Conservation (phyloP, 2,888 invertebrate genomes). For the Heliconius aoede region DNA sequence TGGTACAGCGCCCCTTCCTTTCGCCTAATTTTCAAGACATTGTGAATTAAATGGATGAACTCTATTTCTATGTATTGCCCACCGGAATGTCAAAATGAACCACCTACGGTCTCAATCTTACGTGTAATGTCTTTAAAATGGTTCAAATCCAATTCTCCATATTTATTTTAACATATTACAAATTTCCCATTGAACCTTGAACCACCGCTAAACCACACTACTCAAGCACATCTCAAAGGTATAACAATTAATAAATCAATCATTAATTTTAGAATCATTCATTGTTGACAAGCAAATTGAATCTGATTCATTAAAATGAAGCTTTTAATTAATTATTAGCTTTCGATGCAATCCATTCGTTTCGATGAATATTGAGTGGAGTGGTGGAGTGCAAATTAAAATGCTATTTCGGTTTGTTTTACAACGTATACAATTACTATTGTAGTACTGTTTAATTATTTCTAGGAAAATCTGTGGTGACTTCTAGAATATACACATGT, state of each 20-base stretch:
- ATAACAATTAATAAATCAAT: conserved; percentile 16
- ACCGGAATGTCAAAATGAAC: no score
- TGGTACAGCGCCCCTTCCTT: no score
- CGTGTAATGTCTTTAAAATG: no score
- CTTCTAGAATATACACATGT: background rate
- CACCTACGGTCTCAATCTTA: no score
- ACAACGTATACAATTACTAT: conserved; percentile 20
- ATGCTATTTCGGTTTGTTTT: conserved; percentile 17
- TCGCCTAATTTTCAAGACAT: no score
- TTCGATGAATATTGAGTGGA: conserved; percentile 15
- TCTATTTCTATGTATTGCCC: no score
- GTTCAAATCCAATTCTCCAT: no score
- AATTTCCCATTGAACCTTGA: background rate
- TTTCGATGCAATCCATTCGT: conserved; percentile 19
- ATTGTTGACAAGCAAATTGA: conserved; percentile 5
- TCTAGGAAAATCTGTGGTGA: background rate
- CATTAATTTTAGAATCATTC: conserved; percentile 13
- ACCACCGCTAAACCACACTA: background rate
- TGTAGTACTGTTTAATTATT: conserved; percentile 6
- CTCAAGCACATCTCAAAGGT: background rate
- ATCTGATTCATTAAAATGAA: conserved; percentile 10
- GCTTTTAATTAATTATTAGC: conserved; percentile 30
- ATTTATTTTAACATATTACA: background rate
- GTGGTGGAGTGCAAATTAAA: conserved; percentile 16
- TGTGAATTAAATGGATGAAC: no score